Evolutionary conservation across 92 coral and sea anemone genomes (phyloP).

Genomic region (Blastomussa wellsi): DNA sequence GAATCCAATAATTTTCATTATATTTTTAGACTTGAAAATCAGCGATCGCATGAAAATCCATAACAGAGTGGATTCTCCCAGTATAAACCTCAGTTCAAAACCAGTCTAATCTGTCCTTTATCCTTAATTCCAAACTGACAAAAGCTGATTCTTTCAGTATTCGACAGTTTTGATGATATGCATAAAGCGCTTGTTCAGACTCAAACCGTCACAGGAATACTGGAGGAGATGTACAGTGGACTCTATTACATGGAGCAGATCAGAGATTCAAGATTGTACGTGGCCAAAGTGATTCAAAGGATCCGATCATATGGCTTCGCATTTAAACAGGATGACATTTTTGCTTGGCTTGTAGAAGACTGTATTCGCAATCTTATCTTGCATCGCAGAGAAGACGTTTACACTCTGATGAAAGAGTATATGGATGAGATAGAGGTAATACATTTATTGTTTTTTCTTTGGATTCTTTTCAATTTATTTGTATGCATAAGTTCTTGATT

Average conservation of each 20-base stretch:
- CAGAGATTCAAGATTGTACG: slow-evolving; percentile 17
- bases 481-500: too few relatives aligned
- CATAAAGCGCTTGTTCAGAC: not conserved
- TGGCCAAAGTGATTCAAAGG: not conserved
- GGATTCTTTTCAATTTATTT: too few relatives aligned
- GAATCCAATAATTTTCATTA: too few relatives aligned
- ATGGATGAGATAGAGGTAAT: slow-evolving; percentile 2
- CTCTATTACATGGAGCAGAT: not conserved
- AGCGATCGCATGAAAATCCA: too few relatives aligned
- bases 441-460: not conserved
- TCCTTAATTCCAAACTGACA: not conserved
- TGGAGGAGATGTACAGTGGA: slow-evolving; percentile 6
- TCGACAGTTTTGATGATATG: slow-evolving; percentile 22
- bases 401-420: slow-evolving; percentile 1
- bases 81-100: too few relatives aligned
- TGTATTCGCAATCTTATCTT: slow-evolving; percentile 13
- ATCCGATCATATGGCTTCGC: slow-evolving; percentile 13
- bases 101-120: too few relatives aligned
- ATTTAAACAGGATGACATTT: not conserved
- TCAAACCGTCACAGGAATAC: not conserved
- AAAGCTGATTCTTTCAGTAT: not conserved
- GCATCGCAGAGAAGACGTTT: slow-evolving; percentile 20
- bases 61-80: too few relatives aligned
- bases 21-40: too few relatives aligned
- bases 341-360: slow-evolving; percentile 5